Evolutionary conservation across 23 tunicate genomes (phyloP).

Genomic region (Trididemnum miniatum): DNA sequence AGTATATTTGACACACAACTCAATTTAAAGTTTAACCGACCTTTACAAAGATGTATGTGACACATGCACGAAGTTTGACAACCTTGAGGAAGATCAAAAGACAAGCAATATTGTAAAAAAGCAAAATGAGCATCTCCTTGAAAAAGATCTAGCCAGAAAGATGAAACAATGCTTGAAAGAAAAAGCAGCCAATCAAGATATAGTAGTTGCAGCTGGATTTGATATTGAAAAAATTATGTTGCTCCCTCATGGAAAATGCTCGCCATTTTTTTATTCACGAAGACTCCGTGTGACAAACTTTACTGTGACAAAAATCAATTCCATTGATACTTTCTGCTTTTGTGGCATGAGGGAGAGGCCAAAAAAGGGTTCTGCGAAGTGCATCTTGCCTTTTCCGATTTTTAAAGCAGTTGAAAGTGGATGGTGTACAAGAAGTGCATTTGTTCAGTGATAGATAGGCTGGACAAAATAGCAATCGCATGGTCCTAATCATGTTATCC

Average conservation of each 20-base stretch:
- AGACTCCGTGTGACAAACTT: not conserved
- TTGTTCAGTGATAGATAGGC: not conserved
- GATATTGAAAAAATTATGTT: not conserved
- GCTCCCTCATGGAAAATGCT: not conserved
- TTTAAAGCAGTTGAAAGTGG: not conserved
- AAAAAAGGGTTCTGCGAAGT: not conserved
- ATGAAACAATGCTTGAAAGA: not conserved
- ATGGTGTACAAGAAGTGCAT: not conserved
- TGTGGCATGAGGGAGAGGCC: not conserved
- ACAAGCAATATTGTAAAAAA: not conserved
- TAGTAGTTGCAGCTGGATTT: not conserved
- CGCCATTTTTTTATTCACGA: not conserved
- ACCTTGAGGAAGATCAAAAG: not conserved
- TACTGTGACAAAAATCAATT: not conserved
- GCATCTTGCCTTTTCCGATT: not conserved
- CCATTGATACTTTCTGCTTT: not conserved
- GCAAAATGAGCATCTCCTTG: not conserved
- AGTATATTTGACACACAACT: not conserved
- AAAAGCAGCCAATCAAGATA: not conserved
- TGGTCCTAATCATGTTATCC: not conserved
- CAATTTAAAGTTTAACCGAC: not conserved
- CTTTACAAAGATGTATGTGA: not conserved
- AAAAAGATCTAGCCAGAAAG: not conserved
- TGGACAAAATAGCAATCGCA: not conserved
- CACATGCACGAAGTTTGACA: not conserved